Evolutionary conservation across 2,113 vertebrate species (phyloP).

Genomic region (Otocyon megalotis): DNA sequence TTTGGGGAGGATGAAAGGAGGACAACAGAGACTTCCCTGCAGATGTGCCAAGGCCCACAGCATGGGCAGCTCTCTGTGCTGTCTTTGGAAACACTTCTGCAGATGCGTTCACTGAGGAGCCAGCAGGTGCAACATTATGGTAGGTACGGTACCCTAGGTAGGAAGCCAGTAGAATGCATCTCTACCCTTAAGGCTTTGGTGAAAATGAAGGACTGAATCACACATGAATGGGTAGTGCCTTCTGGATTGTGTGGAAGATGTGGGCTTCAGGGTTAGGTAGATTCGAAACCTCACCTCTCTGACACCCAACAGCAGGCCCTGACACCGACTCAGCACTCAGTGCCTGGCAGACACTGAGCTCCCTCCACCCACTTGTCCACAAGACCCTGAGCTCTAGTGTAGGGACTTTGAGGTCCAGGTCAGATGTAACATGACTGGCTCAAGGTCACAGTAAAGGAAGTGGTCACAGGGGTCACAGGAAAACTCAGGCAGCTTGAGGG

Average conservation of each 20-base stretch:
- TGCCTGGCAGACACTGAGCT: rapidly evolving
- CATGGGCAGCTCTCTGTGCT: rapidly evolving
- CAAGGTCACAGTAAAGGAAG: no score
- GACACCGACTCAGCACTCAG: rapidly evolving
- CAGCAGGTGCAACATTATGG: not conserved
- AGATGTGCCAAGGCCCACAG: not conserved
- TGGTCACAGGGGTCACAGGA: not conserved
- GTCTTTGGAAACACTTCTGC: not conserved
- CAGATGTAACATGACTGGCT: rapidly evolving
- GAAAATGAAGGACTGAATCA: not conserved
- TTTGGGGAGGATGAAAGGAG: not conserved
- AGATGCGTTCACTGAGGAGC: not conserved
- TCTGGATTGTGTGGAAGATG: not conserved
- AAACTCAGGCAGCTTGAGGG: no score
- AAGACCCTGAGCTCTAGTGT: no score
- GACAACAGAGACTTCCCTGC: rapidly evolving
- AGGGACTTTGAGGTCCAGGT: no score
- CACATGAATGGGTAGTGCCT: not conserved
- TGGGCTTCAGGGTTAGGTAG: not conserved
- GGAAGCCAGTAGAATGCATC: not conserved
- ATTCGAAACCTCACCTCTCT: not conserved
- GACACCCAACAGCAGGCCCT: rapidly evolving
- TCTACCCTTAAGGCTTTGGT: not conserved
- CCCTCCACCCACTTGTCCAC: not conserved
- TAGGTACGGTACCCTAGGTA: not conserved